Conservation (phyloP, 1,140 invertebrate genomes). For the Macrostomum lignano region DNA sequence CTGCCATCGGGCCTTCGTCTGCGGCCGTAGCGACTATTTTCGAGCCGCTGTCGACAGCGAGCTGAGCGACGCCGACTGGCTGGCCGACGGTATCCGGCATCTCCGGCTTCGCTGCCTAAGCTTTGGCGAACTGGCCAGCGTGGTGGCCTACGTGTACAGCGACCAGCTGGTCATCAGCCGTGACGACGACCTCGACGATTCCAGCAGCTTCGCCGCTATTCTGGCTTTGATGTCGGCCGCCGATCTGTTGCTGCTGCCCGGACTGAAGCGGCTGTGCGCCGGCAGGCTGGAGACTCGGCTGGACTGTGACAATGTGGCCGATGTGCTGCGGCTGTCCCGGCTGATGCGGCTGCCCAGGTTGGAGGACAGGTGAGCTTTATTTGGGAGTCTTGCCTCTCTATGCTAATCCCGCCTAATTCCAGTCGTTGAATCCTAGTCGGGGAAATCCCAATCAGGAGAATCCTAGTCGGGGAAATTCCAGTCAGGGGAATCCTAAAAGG, state of each 20-base stretch:
- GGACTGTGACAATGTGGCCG: constrained; percentile 21
- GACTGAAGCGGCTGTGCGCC: constrained; percentile 31
- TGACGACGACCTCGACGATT: no score
- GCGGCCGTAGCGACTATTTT: constrained; percentile 32
- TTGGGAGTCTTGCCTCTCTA: no score
- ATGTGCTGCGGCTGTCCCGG: constrained; percentile 23
- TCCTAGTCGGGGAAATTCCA: no score
- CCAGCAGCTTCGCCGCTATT: no score
- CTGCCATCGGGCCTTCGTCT: constrained; percentile 32
- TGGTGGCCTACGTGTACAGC: no score
- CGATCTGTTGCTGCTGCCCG: constrained; percentile 31
- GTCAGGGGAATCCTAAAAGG: no score
- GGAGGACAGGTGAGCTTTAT: constrained; percentile 31
- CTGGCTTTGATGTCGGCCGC: constrained; percentile 28
- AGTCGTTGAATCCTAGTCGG: no score
- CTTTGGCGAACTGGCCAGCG: neutral
- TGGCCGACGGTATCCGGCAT: no score
- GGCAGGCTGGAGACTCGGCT: constrained; percentile 19
- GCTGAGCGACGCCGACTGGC: constrained; percentile 8
- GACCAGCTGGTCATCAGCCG: no score
- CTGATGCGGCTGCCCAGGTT: constrained; percentile 29
- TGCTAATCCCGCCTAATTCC: no score
- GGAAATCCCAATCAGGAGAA: no score
- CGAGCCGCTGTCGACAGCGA: constrained; percentile 15
- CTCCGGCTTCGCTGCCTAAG: neutral